These are phyloP conservation scores for Lamellibrachia luymesi DNA, from an alignment of 1,140 invertebrate species.

Conservation along the genomic window DNA sequence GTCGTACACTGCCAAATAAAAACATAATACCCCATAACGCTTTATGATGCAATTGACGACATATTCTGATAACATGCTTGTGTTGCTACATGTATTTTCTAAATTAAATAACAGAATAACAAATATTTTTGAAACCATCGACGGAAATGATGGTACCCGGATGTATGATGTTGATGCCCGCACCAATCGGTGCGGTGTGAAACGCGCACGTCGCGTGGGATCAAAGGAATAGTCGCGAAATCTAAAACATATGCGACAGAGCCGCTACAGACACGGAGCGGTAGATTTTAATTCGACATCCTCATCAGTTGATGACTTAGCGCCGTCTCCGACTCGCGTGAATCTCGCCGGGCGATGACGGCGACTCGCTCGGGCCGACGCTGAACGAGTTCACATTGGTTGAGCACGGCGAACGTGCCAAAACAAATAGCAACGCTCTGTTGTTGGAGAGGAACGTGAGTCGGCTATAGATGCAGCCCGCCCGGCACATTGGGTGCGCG, in stretches of 20 bases:
- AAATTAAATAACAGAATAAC: background rate
- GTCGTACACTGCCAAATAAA: background rate
- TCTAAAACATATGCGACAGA: background rate
- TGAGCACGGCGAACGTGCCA: background rate
- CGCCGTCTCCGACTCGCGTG: background rate
- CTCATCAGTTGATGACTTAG: background rate
- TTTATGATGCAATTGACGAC: background rate
- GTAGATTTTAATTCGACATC: background rate
- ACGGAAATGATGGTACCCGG: background rate
- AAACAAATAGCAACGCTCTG: background rate
- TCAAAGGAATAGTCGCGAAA: background rate
- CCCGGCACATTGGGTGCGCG: background rate
- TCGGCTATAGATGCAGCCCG: background rate
- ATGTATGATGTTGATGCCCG: background rate
- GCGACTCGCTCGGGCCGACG: background rate
- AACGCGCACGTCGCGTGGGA: background rate
- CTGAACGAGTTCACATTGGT: background rate
- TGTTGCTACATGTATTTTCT: too few species aligned
- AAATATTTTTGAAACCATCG: background rate
- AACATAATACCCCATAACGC: too few species aligned
- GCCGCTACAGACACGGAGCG: background rate
- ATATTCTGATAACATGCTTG: background rate
- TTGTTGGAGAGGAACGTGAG: background rate
- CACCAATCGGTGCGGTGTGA: background rate
- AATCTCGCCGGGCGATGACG: background rate